Conservation (phyloP, 1,140 invertebrate genomes). For the Solen grandis region DNA sequence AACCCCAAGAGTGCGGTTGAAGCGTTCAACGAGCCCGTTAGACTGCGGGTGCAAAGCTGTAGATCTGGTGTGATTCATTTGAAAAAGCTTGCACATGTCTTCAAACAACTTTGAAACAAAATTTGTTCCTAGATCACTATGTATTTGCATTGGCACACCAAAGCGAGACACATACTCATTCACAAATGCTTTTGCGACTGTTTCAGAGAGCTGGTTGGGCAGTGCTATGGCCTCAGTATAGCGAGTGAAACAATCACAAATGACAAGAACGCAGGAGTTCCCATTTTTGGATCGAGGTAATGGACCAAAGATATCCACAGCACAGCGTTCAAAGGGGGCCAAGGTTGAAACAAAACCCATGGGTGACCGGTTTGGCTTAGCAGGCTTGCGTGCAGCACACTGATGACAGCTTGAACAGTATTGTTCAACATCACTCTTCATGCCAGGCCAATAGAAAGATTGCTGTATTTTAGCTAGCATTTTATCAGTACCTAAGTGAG, state of each 20-base stretch:
- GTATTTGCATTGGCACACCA: slow-evolving; percentile 53
- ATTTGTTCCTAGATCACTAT: slow-evolving; percentile 58
- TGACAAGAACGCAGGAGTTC: slow-evolving; percentile 66
- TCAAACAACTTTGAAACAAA: slow-evolving; percentile 52
- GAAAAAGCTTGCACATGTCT: slow-evolving; percentile 48
- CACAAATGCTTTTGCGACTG: slow-evolving; percentile 44
- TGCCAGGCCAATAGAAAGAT: too few species aligned
- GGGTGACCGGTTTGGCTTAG: slow-evolving; percentile 16
- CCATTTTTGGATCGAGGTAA: slow-evolving; percentile 63
- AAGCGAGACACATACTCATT: slow-evolving; percentile 56
- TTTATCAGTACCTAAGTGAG: slow-evolving; percentile 33
- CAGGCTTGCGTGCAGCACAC: slow-evolving; percentile 18
- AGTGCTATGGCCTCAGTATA: slow-evolving; percentile 68
- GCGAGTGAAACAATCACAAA: slow-evolving; percentile 70
- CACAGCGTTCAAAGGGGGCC: slow-evolving; percentile 67
- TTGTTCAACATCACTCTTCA: too few species aligned
- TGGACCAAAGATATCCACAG: slow-evolving; percentile 74
- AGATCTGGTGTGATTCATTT: slow-evolving; percentile 61
- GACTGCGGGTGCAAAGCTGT: slow-evolving; percentile 67
- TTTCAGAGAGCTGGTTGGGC: slow-evolving; percentile 59
- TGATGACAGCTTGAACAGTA: too few species aligned
- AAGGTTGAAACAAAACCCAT: slow-evolving; percentile 8
- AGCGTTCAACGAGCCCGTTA: slow-evolving; percentile 72
- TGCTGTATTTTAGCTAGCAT: too few species aligned
- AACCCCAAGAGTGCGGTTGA: slow-evolving; percentile 54